Evolutionary conservation across 2,113 vertebrate species (phyloP), one percentile per base, ranked within the genome.

Genomic region (Accipiter cooperii): DNA sequence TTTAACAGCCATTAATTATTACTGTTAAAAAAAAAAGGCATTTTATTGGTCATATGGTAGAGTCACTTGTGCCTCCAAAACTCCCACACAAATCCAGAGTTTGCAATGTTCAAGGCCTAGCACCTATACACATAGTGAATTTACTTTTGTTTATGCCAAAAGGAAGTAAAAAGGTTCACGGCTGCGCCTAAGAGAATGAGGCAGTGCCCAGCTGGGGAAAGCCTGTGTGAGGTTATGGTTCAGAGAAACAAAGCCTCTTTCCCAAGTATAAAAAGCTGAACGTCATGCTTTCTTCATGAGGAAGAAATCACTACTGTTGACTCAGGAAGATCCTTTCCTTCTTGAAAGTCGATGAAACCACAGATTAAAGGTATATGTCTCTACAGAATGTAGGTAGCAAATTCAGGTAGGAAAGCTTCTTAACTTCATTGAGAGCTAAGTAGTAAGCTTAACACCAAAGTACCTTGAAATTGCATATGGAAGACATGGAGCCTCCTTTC

Each of bases 281-380:
- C 38, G 7, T 5, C 17, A 33, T 1, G 8, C 10, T 18, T 46
- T 25, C 22, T 34, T 88, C 55, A 51, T 25, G 7, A 26, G 57
- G 20, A 60, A 79, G 68, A 71, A 65, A 26, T 1, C 14, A 5
- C n/a, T 70, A 3, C 8, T 70, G 34, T 21, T 71, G n/a, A 42
- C 12, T 38, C 34, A 17, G 33, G 31, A 6, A 90, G 44, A 65
- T 38, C 18, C 20, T 38, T 80, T 80, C 40, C 77, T 55, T 76
- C 54, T 42, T 51, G 57, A 77, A 71, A 24, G 38, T 51, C 12
- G 2, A 0, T 31, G 21, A 84, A 82, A 60, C 17, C n/a, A 55
- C 0, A 58, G 26, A 55, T 38, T 36, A 82, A 90, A 90, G 10
- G 57, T 15, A 55, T 0, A 55, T 0, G 1, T n/a, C 66, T 52